phyloP scores from a whole-genome alignment of 2,113 vertebrate genomes.

The Seriola quinqueradiata region DNA sequence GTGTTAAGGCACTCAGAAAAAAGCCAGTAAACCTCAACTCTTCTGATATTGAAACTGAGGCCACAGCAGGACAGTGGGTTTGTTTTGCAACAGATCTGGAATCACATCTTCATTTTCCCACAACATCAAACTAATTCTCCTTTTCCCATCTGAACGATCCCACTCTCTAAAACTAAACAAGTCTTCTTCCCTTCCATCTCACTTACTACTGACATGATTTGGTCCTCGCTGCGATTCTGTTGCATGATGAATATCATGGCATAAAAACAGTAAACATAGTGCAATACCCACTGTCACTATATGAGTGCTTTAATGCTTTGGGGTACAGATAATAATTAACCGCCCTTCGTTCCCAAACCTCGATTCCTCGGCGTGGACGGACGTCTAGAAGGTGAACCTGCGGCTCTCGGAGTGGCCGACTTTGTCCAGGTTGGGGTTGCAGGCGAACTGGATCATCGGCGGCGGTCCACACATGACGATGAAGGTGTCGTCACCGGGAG shows the following conservation, averaged over 20 bases:
- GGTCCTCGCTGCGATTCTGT: conserved; percentile 56
- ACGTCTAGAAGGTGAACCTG: conserved; percentile 89
- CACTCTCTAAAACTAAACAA: background rate
- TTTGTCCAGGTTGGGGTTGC: conserved; percentile 94
- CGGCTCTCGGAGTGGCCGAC: conserved; percentile 86
- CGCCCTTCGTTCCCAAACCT: background rate
- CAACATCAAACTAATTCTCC: background rate
- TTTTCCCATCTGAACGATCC: background rate
- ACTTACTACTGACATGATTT: conserved; percentile 12
- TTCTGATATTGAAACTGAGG: conserved; percentile 7
- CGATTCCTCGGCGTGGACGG: background rate
- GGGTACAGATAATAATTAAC: background rate
- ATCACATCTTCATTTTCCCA: background rate
- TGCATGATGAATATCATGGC: conserved; percentile 32
- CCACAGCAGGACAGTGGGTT: conserved; percentile 11
- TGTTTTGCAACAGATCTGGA: background rate
- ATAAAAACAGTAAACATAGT: conserved; percentile 58
- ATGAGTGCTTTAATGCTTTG: conserved; percentile 58
- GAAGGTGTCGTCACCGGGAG: conserved; percentile 87
- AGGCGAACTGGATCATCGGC: conserved; percentile 98
- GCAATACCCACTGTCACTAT: conserved; percentile 51
- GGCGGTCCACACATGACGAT: conserved; percentile 97
- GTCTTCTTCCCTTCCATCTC: background rate
- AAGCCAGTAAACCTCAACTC: conserved; percentile 24
- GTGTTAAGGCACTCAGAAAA: conserved; percentile 74